phyloP scores from a whole-genome alignment of 2,888 invertebrate species.

The Gisinianus flammeolus region DNA sequence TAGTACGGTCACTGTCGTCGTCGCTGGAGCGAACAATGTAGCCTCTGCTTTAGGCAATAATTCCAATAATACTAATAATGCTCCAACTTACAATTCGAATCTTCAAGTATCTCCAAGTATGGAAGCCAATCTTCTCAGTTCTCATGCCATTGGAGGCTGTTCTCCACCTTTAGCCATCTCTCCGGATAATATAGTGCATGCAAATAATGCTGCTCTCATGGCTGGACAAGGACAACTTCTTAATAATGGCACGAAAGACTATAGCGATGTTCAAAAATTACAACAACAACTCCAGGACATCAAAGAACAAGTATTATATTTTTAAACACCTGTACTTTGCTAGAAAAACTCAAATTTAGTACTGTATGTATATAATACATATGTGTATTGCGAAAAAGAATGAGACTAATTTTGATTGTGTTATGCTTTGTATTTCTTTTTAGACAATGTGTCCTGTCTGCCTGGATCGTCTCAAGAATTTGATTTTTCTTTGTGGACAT shows the following conservation, averaged over 20 bases:
- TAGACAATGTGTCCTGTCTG: slow-evolving; percentile 99
- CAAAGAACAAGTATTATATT: slow-evolving; percentile 86
- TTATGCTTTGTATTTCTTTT: slow-evolving; percentile 60
- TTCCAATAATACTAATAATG: slow-evolving; percentile 23
- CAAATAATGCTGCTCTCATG: slow-evolving; percentile 51
- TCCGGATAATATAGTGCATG: slow-evolving; percentile 55
- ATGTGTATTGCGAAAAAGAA: too few species aligned
- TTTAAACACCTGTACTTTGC: neutral
- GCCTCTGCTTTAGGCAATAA: slow-evolving; percentile 9
- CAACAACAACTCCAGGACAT: slow-evolving; percentile 96
- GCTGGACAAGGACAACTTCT: slow-evolving; percentile 62
- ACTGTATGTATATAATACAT: neutral
- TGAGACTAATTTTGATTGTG: too few species aligned
- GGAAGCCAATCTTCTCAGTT: slow-evolving; percentile 56
- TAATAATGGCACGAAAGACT: slow-evolving; percentile 74
- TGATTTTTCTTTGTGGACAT: slow-evolving; percentile 79
- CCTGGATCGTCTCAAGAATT: slow-evolving; percentile 95
- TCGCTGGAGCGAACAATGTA: slow-evolving; percentile 46
- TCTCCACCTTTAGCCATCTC: slow-evolving; percentile 43
- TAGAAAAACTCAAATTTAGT: neutral
- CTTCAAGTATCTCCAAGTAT: slow-evolving; percentile 53
- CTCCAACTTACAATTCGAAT: slow-evolving; percentile 52
- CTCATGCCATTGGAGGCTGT: slow-evolving; percentile 42
- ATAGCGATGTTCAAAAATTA: slow-evolving; percentile 83
- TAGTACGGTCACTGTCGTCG: slow-evolving; percentile 35